Conservation (phyloP, 2,888 invertebrate genomes). For the Meganola albula region DNA sequence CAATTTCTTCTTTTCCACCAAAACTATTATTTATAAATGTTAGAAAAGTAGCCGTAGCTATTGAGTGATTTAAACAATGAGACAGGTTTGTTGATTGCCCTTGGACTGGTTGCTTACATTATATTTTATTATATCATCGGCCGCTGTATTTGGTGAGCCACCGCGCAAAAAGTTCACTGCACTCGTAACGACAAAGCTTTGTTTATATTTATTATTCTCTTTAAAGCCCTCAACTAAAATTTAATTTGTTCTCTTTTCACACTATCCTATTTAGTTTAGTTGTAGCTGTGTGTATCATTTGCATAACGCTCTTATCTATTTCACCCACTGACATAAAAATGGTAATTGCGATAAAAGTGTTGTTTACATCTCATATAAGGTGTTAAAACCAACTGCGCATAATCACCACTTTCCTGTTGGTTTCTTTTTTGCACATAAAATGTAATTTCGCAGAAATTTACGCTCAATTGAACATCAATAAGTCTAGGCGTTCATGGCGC, state of each 20-base stretch:
- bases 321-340: conserved; percentile 55
- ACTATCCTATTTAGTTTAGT: conserved; percentile 15
- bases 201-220: conserved; percentile 16
- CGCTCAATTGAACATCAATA: conserved; percentile 39
- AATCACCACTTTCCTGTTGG: conserved; percentile 39
- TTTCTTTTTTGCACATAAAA: conserved; percentile 22
- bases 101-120: conserved; percentile 56
- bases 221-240: too few relatives aligned
- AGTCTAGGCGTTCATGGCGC: conserved; percentile 39
- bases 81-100: conserved; percentile 47
- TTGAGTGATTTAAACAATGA: too few relatives aligned
- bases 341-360: conserved; percentile 41
- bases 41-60: too few relatives aligned
- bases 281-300: conserved; percentile 28
- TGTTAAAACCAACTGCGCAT: conserved; percentile 27
- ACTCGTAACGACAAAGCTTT: conserved; percentile 29
- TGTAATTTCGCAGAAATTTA: conserved; percentile 26
- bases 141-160: conserved; percentile 40
- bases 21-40: too few relatives aligned
- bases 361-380: conserved; percentile 39
- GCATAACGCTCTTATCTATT: conserved; percentile 51
- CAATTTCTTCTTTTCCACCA: too few relatives aligned
- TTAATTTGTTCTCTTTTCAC: neutral
- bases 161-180: conserved; percentile 54
- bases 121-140: conserved; percentile 53